A percentile compares a stretch with the other conserved stretches of the same genome.
These are phyloP conservation scores for Proctacanthus coquilletti DNA, from an alignment of 1,140 invertebrate species.

Conservation along the genomic window DNA sequence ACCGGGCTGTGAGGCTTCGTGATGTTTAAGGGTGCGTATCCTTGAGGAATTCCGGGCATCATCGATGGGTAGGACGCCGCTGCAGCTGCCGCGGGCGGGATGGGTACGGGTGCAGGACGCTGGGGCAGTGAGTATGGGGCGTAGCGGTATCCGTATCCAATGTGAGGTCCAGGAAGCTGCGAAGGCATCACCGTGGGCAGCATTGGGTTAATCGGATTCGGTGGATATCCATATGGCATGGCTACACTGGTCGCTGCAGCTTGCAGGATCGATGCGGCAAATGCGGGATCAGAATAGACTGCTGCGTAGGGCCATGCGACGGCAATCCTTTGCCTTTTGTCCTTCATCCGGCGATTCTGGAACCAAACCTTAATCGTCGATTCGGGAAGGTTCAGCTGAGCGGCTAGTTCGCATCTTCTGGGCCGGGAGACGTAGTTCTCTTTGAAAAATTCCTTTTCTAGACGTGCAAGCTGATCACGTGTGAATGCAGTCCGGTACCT, in stretches of 20 bases:
- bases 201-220: slow-evolving; percentile 33
- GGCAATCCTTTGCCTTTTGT: slow-evolving; percentile 86
- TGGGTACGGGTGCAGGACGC: slow-evolving; percentile 17
- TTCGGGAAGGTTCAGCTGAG: slow-evolving; percentile 84
- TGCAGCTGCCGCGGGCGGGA: slow-evolving; percentile 9
- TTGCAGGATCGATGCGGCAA: slow-evolving; percentile 81
- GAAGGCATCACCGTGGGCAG: slow-evolving; percentile 33
- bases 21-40: slow-evolving; percentile 7
- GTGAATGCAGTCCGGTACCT: slow-evolving; percentile 96
- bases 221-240: slow-evolving; percentile 39
- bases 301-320: slow-evolving; percentile 88
- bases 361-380: slow-evolving; percentile 99
- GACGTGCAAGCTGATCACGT: slow-evolving; percentile 75
- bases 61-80: slow-evolving; percentile 8
- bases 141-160: slow-evolving; percentile 29
- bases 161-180: slow-evolving; percentile 30
- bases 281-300: slow-evolving; percentile 80
- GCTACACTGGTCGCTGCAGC: slow-evolving; percentile 59
- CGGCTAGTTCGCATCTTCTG: slow-evolving; percentile 85
- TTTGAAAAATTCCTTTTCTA: slow-evolving; percentile 95
- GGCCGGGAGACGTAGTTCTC: slow-evolving; percentile 97
- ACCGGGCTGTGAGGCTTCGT: slow-evolving; percentile 25
- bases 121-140: slow-evolving; percentile 30
- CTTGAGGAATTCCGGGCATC: slow-evolving; percentile 9
- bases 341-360: slow-evolving; percentile 98